phyloP scores from a whole-genome alignment of 2,888 invertebrate genomes.

The Latrodectus hesperus region DNA sequence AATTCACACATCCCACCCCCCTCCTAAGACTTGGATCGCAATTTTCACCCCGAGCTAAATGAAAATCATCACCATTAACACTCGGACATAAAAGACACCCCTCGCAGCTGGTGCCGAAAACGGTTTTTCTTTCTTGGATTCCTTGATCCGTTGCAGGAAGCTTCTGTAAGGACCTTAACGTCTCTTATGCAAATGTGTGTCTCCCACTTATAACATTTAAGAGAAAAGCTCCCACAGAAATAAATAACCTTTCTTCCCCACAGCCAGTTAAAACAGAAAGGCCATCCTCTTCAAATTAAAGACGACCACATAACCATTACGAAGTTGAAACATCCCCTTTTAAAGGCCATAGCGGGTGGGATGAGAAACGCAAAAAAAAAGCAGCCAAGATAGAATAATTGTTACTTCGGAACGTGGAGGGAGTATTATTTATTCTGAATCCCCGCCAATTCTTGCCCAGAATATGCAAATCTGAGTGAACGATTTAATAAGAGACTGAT shows the following conservation, averaged over 20 bases:
- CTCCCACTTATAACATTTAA: constrained; percentile 56
- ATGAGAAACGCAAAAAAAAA: constrained; percentile 20
- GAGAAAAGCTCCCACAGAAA: constrained; percentile 37
- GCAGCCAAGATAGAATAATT: constrained; percentile 35
- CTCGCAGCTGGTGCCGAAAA: constrained; percentile 37
- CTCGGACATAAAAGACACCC: constrained; percentile 31
- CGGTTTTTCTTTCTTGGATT: neutral
- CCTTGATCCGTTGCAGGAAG: constrained; percentile 37
- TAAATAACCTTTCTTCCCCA: constrained; percentile 39
- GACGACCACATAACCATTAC: constrained; percentile 56
- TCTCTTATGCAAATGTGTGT: constrained; percentile 62
- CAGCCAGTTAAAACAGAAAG: constrained; percentile 32
- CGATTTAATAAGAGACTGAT: constrained; percentile 64
- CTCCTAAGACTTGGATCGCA: constrained; percentile 24
- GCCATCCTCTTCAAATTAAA: constrained; percentile 47
- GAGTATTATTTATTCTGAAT: constrained; percentile 56
- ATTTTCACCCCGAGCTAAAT: constrained; percentile 51
- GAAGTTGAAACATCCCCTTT: constrained; percentile 4
- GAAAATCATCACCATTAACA: constrained; percentile 62
- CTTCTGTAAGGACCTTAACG: constrained; percentile 46
- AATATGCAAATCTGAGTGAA: constrained; percentile 55
- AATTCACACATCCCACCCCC: constrained; percentile 4
- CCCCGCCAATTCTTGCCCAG: constrained; percentile 34
- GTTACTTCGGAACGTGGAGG: constrained; percentile 37
- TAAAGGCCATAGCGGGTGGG: constrained; percentile 31